Evolutionary conservation across 2,888 invertebrate species (phyloP).

Genomic region (Drepana falcataria): DNA sequence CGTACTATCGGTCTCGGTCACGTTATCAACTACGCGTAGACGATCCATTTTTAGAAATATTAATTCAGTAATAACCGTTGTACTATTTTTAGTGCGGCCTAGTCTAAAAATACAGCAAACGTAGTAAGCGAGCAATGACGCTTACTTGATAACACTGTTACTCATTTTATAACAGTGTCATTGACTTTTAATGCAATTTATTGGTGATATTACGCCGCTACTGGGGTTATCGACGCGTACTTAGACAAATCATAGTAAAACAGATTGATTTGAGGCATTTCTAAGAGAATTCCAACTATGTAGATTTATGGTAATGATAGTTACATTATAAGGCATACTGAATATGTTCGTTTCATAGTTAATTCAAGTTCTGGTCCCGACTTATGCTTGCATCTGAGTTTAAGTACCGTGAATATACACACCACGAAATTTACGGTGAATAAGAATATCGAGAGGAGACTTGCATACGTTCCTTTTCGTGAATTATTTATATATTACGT

Average conservation of each 20-base stretch:
- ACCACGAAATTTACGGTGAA: no score
- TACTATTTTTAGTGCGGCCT: conserved; percentile 76
- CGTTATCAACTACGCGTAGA: conserved; percentile 69
- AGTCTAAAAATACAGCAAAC: conserved; percentile 72
- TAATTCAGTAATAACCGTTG: conserved; percentile 76
- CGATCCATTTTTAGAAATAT: conserved; percentile 79
- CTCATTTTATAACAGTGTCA: conserved; percentile 63
- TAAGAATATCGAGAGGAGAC: no score
- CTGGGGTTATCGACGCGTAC: conserved; percentile 40
- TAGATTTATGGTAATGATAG: no score
- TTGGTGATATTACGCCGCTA: conserved; percentile 35
- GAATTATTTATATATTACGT: no score
- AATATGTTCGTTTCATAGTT: no score
- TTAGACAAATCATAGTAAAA: conserved; percentile 35
- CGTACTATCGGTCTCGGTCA: conserved; percentile 59
- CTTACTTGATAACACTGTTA: conserved; percentile 70
- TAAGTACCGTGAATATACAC: no score
- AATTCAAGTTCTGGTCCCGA: no score
- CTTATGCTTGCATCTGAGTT: no score
- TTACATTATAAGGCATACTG: no score
- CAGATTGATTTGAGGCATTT: conserved; percentile 5
- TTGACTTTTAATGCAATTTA: conserved; percentile 65
- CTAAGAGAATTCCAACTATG: no score
- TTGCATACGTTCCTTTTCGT: no score
- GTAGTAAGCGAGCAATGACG: conserved; percentile 58